Conservation (phyloP, 2,888 invertebrate species). For the Gnatocerus cornutus region DNA sequence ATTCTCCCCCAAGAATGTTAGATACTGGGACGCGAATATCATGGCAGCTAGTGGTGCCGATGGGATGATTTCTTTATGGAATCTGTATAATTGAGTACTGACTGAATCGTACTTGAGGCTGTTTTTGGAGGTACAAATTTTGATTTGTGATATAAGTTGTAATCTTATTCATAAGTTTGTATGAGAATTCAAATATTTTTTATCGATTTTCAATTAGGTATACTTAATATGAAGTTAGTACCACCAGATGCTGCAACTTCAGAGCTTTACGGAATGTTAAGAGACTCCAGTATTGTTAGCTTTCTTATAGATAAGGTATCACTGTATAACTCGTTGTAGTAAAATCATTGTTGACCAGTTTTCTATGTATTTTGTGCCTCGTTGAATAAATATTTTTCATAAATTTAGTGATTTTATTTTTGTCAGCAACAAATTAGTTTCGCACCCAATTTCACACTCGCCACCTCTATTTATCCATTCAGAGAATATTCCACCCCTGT, state of each 20-base stretch:
- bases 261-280: not conserved
- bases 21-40: constrained; percentile 82
- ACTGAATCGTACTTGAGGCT: constrained; percentile 16
- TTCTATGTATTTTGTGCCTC: constrained; percentile 3
- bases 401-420: too few relatives aligned
- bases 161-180: not conserved
- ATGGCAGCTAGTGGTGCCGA: constrained; percentile 86
- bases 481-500: too few relatives aligned
- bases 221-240: not conserved
- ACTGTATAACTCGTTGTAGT: not conserved
- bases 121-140: constrained; percentile 14
- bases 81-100: constrained; percentile 78
- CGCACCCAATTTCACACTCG: too few relatives aligned
- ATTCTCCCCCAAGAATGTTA: constrained; percentile 79
- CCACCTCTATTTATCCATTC: too few relatives aligned
- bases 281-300: constrained; percentile 1
- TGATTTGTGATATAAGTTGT: not conserved
- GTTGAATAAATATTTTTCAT: constrained; percentile 5
- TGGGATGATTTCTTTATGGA: constrained; percentile 85
- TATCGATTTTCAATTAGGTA: not conserved
- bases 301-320: not conserved
- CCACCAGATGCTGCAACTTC: not conserved
- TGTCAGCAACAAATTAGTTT: too few relatives aligned
- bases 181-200: not conserved
- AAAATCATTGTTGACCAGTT: constrained; percentile 6